phyloP scores from a whole-genome alignment of 2,888 invertebrate species.

The Sphaerophoria taeniata region DNA sequence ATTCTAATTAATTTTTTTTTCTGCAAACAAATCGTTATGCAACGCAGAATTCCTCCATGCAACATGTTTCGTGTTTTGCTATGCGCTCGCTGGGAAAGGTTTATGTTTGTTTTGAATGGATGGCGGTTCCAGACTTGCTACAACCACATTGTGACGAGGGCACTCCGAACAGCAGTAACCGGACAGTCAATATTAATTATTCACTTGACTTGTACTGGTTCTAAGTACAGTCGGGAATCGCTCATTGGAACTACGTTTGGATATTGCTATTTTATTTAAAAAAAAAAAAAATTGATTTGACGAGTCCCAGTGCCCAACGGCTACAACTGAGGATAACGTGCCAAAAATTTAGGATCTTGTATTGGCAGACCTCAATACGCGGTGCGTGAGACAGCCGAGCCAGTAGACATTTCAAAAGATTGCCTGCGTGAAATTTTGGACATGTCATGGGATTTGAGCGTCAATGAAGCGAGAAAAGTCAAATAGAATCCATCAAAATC shows the following conservation, averaged over 20 bases:
- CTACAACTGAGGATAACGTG: no score
- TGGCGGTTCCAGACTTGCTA: conserved; percentile 19
- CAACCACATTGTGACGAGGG: conserved; percentile 2
- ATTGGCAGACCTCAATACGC: no score
- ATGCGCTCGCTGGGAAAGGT: not conserved
- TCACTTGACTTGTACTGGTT: not conserved
- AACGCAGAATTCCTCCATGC: conserved; percentile 33
- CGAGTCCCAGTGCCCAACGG: no score
- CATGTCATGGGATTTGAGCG: no score
- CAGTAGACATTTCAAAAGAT: no score
- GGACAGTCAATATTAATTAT: conserved; percentile 42
- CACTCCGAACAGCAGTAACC: not conserved
- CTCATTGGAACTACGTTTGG: not conserved
- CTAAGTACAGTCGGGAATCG: conserved; percentile 19
- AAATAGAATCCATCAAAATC: no score
- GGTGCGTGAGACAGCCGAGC: no score
- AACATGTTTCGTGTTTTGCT: conserved; percentile 38
- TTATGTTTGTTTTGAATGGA: not conserved
- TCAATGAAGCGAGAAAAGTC: no score
- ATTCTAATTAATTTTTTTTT: conserved; percentile 42
- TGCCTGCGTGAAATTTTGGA: no score
- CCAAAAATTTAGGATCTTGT: no score
- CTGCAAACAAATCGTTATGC: conserved; percentile 27
- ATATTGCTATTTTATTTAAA: not conserved
- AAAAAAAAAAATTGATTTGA: no score